A percentile compares a stretch with the other conserved stretches of the same genome.
Evolutionary conservation across 2,888 invertebrate genomes (phyloP).

Genomic region (Catocala nupta): DNA sequence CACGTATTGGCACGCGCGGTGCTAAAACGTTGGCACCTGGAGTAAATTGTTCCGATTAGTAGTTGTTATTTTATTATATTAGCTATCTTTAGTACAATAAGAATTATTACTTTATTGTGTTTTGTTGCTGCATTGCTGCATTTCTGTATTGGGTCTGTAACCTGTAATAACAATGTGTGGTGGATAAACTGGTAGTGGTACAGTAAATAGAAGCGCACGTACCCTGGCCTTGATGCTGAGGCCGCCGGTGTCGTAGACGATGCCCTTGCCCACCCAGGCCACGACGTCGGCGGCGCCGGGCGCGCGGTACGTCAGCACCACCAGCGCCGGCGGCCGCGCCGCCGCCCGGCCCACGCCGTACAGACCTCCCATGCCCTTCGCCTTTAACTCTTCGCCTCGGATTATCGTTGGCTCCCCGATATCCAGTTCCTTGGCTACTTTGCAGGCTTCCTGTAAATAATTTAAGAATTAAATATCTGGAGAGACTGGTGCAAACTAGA

Average conservation of each 20-base stretch:
- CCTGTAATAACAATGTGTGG: too few relatives aligned
- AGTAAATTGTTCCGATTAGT: too few relatives aligned
- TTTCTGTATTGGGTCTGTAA: too few relatives aligned
- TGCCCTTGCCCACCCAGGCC: constrained; percentile 97
- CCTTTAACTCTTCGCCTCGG: constrained; percentile 92
- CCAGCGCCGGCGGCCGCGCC: constrained; percentile 83
- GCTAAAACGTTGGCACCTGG: too few relatives aligned
- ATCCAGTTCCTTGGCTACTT: constrained; percentile 89
- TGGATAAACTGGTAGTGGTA: too few relatives aligned
- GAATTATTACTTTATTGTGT: too few relatives aligned
- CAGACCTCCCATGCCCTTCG: constrained; percentile 94
- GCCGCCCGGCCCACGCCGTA: constrained; percentile 94
- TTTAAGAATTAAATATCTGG: background rate
- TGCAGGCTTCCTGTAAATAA: constrained; percentile 88
- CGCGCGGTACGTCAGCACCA: constrained; percentile 89
- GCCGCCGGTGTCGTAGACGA: constrained; percentile 97
- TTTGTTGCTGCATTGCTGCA: too few relatives aligned
- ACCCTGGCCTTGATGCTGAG: constrained; percentile 96
- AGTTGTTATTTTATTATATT: too few relatives aligned
- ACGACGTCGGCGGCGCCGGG: constrained; percentile 88
- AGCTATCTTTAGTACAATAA: too few relatives aligned
- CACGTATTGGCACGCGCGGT: too few relatives aligned
- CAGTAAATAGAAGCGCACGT: constrained; percentile 39
- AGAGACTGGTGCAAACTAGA: too few relatives aligned
- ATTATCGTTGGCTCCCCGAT: constrained; percentile 90